These are phyloP conservation scores for Odontothrips loti DNA, from an alignment of 2,888 invertebrate species.

Conservation along the genomic window DNA sequence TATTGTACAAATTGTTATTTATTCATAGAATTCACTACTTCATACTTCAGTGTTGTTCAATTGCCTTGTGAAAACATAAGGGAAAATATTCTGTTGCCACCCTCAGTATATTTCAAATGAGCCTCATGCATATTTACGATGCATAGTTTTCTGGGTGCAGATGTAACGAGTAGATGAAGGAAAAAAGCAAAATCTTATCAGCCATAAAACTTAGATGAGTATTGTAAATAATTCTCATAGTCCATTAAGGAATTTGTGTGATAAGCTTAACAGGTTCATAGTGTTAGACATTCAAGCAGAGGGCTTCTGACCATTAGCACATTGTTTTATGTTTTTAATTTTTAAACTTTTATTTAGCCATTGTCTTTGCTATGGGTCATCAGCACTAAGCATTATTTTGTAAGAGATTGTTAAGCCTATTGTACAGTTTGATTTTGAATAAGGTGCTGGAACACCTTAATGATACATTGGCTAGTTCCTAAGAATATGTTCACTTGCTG, in stretches of 20 bases:
- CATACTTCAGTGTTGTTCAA: background rate
- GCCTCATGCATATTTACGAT: background rate
- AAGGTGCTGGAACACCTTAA: background rate
- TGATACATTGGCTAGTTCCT: background rate
- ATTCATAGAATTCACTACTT: background rate
- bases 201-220: background rate
- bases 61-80: background rate
- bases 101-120: background rate
- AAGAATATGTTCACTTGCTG: background rate
- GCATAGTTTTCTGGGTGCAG: background rate
- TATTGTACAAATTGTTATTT: slow-evolving; percentile 15
- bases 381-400: background rate
- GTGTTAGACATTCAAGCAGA: background rate
- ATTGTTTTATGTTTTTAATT: background rate
- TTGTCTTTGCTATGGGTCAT: background rate
- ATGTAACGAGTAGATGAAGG: background rate
- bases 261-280: slow-evolving; percentile 7
- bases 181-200: background rate
- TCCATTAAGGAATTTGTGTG: slow-evolving; percentile 7
- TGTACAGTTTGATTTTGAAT: background rate
- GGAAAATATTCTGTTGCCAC: background rate
- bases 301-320: background rate
- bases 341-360: background rate
- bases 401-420: background rate
- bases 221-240: slow-evolving; percentile 4